phyloP scores from a whole-genome alignment of 1,140 invertebrate species.

The Oedothorax gibbosus region DNA sequence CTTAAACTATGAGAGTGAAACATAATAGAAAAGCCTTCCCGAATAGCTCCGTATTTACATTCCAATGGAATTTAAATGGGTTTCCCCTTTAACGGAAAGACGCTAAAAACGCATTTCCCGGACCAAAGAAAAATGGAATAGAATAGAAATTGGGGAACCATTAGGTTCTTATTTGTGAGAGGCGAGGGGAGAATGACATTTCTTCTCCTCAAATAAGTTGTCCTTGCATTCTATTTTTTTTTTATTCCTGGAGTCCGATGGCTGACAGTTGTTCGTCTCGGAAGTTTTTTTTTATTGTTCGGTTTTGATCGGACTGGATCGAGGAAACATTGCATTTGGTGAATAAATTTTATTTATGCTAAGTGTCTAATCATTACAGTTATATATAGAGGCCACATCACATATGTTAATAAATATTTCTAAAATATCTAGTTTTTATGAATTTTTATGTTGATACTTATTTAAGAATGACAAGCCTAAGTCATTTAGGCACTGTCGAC shows the following conservation, averaged over 20 bases:
- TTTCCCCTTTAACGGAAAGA: conserved; percentile 59
- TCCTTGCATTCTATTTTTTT: conserved; percentile 37
- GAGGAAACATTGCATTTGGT: too few species aligned
- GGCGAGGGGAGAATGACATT: conserved; percentile 52
- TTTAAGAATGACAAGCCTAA: too few species aligned
- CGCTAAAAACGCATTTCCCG: conserved; percentile 59
- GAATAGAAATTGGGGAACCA: conserved; percentile 60
- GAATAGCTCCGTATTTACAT: conserved; percentile 57
- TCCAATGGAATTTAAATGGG: conserved; percentile 60
- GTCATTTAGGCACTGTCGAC: too few species aligned
- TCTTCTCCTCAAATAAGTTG: conserved; percentile 55
- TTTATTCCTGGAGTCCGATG: conserved; percentile 7
- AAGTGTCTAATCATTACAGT: too few species aligned
- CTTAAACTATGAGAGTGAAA: conserved; percentile 36
- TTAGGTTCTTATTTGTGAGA: conserved; percentile 54
- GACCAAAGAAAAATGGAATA: conserved; percentile 54
- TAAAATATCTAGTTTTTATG: too few species aligned
- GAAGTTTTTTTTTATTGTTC: conserved; percentile 16
- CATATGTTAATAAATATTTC: too few species aligned
- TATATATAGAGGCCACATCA: too few species aligned
- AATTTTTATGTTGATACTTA: too few species aligned
- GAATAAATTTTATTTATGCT: too few species aligned
- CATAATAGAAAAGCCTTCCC: conserved; percentile 55
- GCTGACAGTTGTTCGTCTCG: conserved; percentile 56
- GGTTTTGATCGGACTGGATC: not conserved